Percentiles rank a stretch among this genome's conserved stretches.
Evolutionary conservation across 2,888 invertebrate species (phyloP).

Genomic region (Oxystoma pomonae): DNA sequence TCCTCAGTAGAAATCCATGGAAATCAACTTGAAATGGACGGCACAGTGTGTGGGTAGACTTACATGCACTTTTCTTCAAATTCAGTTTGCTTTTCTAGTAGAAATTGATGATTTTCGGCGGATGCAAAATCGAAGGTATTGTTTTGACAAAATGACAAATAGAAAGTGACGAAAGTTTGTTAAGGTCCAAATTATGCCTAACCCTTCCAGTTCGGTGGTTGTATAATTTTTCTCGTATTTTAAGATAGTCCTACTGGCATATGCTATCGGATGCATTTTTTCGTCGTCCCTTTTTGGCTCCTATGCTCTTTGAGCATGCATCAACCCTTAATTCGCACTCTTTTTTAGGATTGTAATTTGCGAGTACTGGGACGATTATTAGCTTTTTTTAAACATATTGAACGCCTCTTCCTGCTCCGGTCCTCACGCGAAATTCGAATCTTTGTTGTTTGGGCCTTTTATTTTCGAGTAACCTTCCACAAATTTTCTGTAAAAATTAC

Average conservation of each 20-base stretch:
- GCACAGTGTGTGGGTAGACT: too few relatives aligned
- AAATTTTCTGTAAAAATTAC: constrained; percentile 24
- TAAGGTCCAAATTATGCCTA: constrained; percentile 4
- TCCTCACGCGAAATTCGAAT: neutral
- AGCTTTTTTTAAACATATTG: neutral
- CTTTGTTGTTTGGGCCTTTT: neutral
- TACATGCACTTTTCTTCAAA: too few relatives aligned
- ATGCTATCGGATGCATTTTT: neutral
- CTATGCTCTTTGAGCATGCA: neutral
- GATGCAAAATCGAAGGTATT: too few relatives aligned
- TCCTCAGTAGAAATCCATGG: too few relatives aligned
- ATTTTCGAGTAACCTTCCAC: neutral
- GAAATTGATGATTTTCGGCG: too few relatives aligned
- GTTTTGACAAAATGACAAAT: too few relatives aligned
- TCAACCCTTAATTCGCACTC: neutral
- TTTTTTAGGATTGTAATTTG: neutral
- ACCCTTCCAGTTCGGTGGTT: neutral
- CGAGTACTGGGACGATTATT: neutral
- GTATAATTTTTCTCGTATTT: neutral
- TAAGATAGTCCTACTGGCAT: neutral
- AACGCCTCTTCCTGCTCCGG: constrained; percentile 2
- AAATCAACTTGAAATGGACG: too few relatives aligned
- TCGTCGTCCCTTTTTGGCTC: neutral
- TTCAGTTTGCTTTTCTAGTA: too few relatives aligned
- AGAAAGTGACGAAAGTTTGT: neutral